These are phyloP conservation scores for Synanthedon andrenaeformis DNA, from an alignment of 2,888 invertebrate genomes.

Conservation along the genomic window DNA sequence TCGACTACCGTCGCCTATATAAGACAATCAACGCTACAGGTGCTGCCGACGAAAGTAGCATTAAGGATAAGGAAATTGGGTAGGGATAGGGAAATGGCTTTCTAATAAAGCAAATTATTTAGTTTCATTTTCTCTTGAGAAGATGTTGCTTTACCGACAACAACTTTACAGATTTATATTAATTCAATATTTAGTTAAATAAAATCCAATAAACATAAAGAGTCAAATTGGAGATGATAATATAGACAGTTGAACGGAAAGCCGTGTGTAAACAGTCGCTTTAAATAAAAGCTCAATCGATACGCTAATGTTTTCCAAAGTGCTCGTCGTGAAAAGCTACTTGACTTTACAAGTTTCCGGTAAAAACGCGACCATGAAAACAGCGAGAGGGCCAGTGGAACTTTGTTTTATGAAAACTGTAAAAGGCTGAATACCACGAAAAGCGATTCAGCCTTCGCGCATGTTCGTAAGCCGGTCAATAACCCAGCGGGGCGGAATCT, in stretches of 20 bases:
- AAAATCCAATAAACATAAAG: too few relatives aligned
- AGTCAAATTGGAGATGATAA: constrained; percentile 25
- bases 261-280: constrained; percentile 38
- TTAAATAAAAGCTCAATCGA: constrained; percentile 45
- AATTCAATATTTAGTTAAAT: too few relatives aligned
- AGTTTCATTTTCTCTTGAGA: too few relatives aligned
- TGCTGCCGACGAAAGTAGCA: too few relatives aligned
- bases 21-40: too few relatives aligned
- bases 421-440: background rate
- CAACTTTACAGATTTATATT: too few relatives aligned
- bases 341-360: background rate
- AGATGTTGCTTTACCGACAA: too few relatives aligned
- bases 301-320: constrained; percentile 17
- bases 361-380: background rate
- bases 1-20: constrained; percentile 3
- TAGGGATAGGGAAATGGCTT: too few relatives aligned
- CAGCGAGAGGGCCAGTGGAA: background rate
- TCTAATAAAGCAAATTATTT: too few relatives aligned
- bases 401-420: background rate
- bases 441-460: constrained; percentile 17
- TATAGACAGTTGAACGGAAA: constrained; percentile 36
- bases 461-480: constrained; percentile 51
- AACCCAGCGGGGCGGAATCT: constrained; percentile 44
- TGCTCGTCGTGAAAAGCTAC: background rate
- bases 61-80: background rate